Evolutionary conservation across 2,888 invertebrate genomes (phyloP).

Genomic region (Stictocephala bisonia): DNA sequence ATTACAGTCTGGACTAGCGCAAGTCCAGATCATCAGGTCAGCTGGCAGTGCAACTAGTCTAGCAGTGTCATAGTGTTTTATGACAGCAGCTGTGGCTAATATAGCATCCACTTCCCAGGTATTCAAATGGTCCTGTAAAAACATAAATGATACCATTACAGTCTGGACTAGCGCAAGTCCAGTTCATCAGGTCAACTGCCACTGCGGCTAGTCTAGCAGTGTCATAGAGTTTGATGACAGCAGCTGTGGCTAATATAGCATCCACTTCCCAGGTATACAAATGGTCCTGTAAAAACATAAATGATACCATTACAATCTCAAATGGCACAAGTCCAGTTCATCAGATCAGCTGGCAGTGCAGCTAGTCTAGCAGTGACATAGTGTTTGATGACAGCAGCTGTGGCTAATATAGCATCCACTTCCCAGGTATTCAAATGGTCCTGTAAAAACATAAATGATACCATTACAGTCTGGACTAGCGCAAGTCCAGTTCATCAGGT

Average conservation of each 20-base stretch:
- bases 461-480: too few relatives aligned
- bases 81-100: conserved; percentile 4
- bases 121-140: background rate
- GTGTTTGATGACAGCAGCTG: background rate
- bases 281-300: too few relatives aligned
- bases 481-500: too few relatives aligned
- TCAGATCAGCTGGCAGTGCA: conserved; percentile 22
- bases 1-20: too few relatives aligned
- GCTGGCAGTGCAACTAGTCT: conserved; percentile 17
- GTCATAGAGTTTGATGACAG: background rate
- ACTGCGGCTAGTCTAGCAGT: background rate
- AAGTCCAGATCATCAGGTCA: conserved; percentile 20
- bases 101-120: conserved; percentile 11
- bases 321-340: too few relatives aligned
- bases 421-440: conserved; percentile 1
- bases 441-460: too few relatives aligned
- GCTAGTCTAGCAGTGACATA: background rate
- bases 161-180: too few relatives aligned
- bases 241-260: conserved; percentile 16
- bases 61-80: background rate
- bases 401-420: conserved; percentile 13
- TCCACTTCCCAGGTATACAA: conserved; percentile 1
- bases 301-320: too few relatives aligned
- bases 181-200: conserved; percentile 16
- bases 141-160: too few relatives aligned